Percentiles rank a stretch among this genome's conserved stretches.
Evolutionary conservation across 1,140 invertebrate genomes (phyloP).

Genomic region (Elysia chlorotica): DNA sequence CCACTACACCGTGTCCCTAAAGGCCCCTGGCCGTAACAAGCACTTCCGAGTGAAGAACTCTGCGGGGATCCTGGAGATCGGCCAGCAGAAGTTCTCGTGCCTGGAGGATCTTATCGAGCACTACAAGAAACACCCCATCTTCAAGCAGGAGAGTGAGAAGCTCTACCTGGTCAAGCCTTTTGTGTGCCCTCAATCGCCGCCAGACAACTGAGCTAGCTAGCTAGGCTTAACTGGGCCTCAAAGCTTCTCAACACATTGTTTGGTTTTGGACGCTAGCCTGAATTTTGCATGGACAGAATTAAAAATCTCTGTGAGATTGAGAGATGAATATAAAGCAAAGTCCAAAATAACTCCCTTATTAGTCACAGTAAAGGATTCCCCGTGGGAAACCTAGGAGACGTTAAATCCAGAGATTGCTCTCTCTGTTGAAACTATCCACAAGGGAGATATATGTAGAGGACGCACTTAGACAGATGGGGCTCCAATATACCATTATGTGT

Average conservation of each 20-base stretch:
- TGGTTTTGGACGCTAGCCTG: background rate
- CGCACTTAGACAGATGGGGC: too few species aligned
- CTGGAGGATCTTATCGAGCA: slow-evolving; percentile 97
- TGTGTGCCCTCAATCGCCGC: slow-evolving; percentile 27
- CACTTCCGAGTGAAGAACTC: slow-evolving; percentile 97
- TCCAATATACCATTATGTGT: too few species aligned
- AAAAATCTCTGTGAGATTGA: background rate
- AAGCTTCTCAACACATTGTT: background rate
- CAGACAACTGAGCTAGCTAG: slow-evolving; percentile 5
- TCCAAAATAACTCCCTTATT: too few species aligned
- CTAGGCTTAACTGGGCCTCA: background rate
- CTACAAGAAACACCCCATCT: slow-evolving; percentile 98
- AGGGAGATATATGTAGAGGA: too few species aligned
- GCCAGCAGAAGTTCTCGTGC: slow-evolving; percentile 94
- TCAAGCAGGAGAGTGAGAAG: slow-evolving; percentile 68
- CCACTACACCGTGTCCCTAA: slow-evolving; percentile 97
- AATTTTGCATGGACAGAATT: background rate
- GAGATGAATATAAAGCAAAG: too few species aligned
- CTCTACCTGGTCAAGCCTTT: slow-evolving; percentile 60
- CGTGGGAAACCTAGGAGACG: too few species aligned
- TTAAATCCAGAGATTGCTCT: too few species aligned
- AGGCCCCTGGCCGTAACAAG: slow-evolving; percentile 96
- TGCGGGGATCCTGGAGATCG: slow-evolving; percentile 92
- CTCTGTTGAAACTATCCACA: too few species aligned
- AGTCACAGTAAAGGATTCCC: too few species aligned